Base-by-base conservation (phyloP, 2,113 vertebrate genomes). In the Crypturellus undulatus region DNA sequence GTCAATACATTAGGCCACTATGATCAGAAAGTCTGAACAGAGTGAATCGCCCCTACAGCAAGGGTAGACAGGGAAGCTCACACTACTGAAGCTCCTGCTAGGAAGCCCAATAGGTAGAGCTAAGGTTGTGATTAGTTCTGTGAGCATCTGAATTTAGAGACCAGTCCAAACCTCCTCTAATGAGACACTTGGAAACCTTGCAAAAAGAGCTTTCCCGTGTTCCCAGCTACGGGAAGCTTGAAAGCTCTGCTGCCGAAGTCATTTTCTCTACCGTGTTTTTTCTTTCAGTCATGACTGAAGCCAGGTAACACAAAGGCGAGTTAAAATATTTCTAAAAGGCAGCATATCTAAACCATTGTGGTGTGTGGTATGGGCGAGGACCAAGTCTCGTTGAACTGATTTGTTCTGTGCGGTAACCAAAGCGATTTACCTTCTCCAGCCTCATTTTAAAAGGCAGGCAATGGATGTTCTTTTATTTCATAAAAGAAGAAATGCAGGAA, bases 1-100 rank as follows among this genome's bases (percentile, higher is more conserved):
- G 12, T 7, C 30, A 14, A 4, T n/a, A 3, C 19, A 18, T 51
- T n/a, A 83, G 25, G 13, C n/a, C 4, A 1, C 4, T 3, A 54
- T 36, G 43, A 40, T 2, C 69, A 47, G 67, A 70, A 85, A 88
- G 45, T 42, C 71, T 43, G 9, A 56, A 51, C 38, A 32, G 36
- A 52, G 22, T 6, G 7, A 62, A 69, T 25, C 0, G 0, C 22
- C 21, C 19, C 32, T 56, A 10, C 77, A n/a, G 16, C n/a, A 11
- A 82, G 47, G 59, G 40, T 49, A 89, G 79, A 69, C 25, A 25
- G 69, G 34, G 32, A 70, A 85, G 59, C 10, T 69, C 40, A 25
- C 32, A 9, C 43, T 58, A 26, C 30, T 77, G 51, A 49, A 79
- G 68, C 32, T 76, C 38, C 3, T 40, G 67, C 43, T 58, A 19